Base-by-base conservation (phyloP, 2,113 vertebrate genomes). In the Clarias magur region DNA sequence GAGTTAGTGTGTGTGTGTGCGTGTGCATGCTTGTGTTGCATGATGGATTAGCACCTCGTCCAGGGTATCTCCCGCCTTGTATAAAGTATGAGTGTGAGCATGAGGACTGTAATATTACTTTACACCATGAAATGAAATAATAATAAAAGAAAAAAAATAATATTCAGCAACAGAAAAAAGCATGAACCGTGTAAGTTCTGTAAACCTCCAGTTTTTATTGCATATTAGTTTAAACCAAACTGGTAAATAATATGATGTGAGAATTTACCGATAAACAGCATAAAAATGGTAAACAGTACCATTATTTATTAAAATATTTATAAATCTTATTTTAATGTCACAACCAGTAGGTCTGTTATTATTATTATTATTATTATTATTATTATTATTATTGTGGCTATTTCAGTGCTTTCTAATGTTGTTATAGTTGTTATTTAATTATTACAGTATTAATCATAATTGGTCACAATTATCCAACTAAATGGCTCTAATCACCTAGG, bases 341-440 rank as follows among this genome's bases (percentile, higher is more conserved):
- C 6, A 7, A 48, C 48, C 42, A 48, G 42, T 48, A 8, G 7
- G 48, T 9, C 48, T 48, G 6, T 48, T 63, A 1, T 17, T 60
- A 63, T 63, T 63, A 63, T 63, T 63, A 63, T 63, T n/a, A 65
- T 65, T 65, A 65, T 68, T 68, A 68, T 72, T 9, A 19, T 38
- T 11, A 38, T 38, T 67, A 67, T 27, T 72, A 3, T 25, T 53
- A 11, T 78, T 21, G 0, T 76, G 48, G 21, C 53, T 53, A 53
- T 54, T 54, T 78, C 11, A n/a, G 75, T 78, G 12, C 16, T 13
- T 56, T 21, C 48, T 25, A 54, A 5, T 56, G 23, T 75, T 25
- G 19, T 54, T 53, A n/a, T n/a, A 76, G 9, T 54, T 76, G 48
- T 78, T 78, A n/a, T 78, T 78, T 56, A n/a, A 78, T 78, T 54